Base-by-base conservation (phyloP, 23 tunicate species). In the Corella eumyota region DNA sequence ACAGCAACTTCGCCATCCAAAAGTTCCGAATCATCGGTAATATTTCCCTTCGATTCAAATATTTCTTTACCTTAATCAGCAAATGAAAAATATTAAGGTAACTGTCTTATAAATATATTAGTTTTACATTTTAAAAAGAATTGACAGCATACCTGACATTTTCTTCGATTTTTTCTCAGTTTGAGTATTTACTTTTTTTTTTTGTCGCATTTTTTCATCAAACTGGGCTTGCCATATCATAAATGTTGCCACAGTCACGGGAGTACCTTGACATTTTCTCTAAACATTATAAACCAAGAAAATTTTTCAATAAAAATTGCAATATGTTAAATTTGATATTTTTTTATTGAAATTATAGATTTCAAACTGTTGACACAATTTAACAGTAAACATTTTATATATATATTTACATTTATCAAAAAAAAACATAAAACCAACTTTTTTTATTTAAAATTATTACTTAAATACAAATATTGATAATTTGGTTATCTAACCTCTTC, bases 211-310 rank as follows among this genome's bases (percentile, higher is more conserved):
- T 83, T 92, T 90, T 0, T 44, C 66, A 56, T 70, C 93, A 83
- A 92, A 92, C 30, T 71, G 66, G 34, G 56, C 30, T 76, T 92
- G 83, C 98, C 98, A 92, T 9, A 53, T 70, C 24, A 92, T 68
- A 59, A 92, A 92, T 20, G 85, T 47, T 58, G 74, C 93, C 20
- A 92, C 81, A 1, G 93, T 82, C 6, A 92, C 98, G 24, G 79
- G 79, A 2, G 93, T 92, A n/a, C 98, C 98, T 27, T 61, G 79
- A 68, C 80, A 92, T 65, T 77, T 92, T 38, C 82, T 74, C 83
- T 80, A 64, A 56, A 64, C 36, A 69, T 0, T 3, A 28, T 0
- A n/a, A n/a, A n/a, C n/a, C n/a, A n/a, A n/a, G n/a, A n/a, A n/a
- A n/a, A n/a, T n/a, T n/a, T n/a, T n/a, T n/a, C n/a, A n/a, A n/a